phyloP scores from a whole-genome alignment of 2,113 vertebrate genomes.

The Syrmaticus mikado region DNA sequence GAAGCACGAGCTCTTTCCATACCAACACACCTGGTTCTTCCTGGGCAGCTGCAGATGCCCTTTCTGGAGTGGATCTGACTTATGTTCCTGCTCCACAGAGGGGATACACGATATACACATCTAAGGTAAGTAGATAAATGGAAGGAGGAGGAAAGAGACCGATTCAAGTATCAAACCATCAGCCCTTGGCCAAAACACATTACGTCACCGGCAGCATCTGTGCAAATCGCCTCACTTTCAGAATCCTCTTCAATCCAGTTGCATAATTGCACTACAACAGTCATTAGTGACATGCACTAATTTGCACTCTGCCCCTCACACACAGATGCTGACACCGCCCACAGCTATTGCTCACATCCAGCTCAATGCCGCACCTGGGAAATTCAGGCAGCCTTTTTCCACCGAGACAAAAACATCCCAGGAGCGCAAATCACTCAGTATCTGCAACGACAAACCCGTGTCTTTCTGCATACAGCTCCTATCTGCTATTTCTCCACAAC shows the following conservation, averaged over 20 bases:
- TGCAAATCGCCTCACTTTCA: not conserved
- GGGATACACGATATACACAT: fast-evolving
- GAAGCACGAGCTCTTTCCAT: not conserved
- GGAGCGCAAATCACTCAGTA: not conserved
- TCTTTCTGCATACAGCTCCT: conserved; percentile 21
- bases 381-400: not conserved
- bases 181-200: not conserved
- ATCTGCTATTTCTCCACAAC: conserved; percentile 30
- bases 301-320: not conserved
- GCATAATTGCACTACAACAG: not conserved
- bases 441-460: not conserved
- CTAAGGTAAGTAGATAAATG: not conserved
- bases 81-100: not conserved
- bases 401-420: not conserved
- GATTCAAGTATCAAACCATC: not conserved
- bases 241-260: not conserved
- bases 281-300: conserved; percentile 22
- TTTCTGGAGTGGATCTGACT: not conserved
- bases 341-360: not conserved
- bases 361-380: not conserved
- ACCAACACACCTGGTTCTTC: not conserved
- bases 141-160: not conserved
- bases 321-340: conserved; percentile 33
- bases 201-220: not conserved
- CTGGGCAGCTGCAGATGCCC: not conserved